A percentile compares a stretch with the other conserved stretches of the same genome.
phyloP scores from a whole-genome alignment of 2,113 vertebrate species.

The Nibea albiflora region DNA sequence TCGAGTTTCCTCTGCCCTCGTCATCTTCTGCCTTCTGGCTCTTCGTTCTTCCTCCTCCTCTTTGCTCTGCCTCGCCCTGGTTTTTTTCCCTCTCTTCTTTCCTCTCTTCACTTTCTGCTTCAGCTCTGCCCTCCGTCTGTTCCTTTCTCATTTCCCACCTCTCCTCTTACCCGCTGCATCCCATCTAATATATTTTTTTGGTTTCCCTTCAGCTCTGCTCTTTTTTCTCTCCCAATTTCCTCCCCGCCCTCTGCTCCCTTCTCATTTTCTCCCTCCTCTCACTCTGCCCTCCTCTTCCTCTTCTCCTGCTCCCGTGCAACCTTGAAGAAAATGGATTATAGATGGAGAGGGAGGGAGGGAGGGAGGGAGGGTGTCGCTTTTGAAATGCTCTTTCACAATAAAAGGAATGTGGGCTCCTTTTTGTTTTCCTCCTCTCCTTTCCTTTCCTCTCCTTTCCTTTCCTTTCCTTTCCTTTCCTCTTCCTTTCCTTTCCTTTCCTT shows the following conservation, averaged over 20 bases:
- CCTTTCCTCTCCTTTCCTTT: no score
- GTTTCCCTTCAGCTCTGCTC: slow-evolving; percentile 13
- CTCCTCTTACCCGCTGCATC: slow-evolving; percentile 12
- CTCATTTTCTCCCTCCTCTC: not conserved
- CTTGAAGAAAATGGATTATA: slow-evolving; percentile 63
- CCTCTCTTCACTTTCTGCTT: not conserved
- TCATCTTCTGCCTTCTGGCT: slow-evolving; percentile 21
- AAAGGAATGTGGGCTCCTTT: not conserved
- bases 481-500: no score
- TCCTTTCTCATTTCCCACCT: slow-evolving; percentile 21
- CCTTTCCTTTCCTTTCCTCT: no score
- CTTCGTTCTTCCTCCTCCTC: not conserved
- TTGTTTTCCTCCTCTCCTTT: not conserved
- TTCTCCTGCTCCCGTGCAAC: slow-evolving; percentile 34
- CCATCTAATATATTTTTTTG: slow-evolving; percentile 13
- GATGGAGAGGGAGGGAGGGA: slow-evolving; percentile 7
- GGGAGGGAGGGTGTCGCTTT: slow-evolving; percentile 24
- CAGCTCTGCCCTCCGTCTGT: slow-evolving; percentile 33
- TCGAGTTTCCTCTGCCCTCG: slow-evolving; percentile 10
- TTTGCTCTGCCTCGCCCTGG: not conserved
- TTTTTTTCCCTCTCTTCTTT: not conserved
- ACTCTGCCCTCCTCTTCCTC: slow-evolving; percentile 7
- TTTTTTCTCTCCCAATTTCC: slow-evolving; percentile 16
- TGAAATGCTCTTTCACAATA: slow-evolving; percentile 24
- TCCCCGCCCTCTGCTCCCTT: slow-evolving; percentile 5